A percentile compares a stretch with the other conserved stretches of the same genome.
phyloP scores from a whole-genome alignment of 2,888 invertebrate species.

The Melitaea athalia region DNA sequence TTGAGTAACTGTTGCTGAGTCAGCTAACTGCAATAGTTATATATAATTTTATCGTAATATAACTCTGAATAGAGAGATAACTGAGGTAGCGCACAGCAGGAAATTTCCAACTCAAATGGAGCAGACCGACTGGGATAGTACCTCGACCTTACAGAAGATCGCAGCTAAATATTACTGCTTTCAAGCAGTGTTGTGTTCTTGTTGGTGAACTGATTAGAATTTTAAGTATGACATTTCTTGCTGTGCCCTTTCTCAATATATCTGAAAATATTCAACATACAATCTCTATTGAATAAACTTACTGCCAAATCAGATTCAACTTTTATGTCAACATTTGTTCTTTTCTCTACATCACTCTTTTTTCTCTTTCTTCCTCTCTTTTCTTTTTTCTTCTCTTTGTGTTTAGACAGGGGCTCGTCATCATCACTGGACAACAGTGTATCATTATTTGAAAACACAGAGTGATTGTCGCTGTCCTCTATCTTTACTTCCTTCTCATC shows the following conservation, averaged over 20 bases:
- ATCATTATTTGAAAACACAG: constrained; percentile 54
- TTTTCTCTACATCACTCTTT: constrained; percentile 41
- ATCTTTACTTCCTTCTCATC: constrained; percentile 49
- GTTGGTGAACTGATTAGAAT: too few species aligned
- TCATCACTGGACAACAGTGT: constrained; percentile 53
- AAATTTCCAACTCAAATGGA: too few species aligned
- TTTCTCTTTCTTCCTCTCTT: constrained; percentile 45
- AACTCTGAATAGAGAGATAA: too few species aligned
- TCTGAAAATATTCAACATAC: neutral
- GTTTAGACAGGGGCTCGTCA: constrained; percentile 63
- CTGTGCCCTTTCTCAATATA: too few species aligned
- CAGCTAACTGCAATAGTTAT: constrained; percentile 3
- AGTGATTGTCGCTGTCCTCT: constrained; percentile 50
- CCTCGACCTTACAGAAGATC: too few species aligned
- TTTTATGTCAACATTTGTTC: constrained; percentile 28
- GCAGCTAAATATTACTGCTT: too few species aligned
- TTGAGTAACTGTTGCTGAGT: constrained; percentile 1
- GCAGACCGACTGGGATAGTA: too few species aligned
- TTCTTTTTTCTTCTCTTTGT: constrained; percentile 53
- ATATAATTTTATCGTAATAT: too few species aligned
- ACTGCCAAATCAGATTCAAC: constrained; percentile 16
- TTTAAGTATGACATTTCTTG: too few species aligned
- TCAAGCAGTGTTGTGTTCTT: too few species aligned
- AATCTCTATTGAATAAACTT: neutral
- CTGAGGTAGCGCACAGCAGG: too few species aligned